These are phyloP conservation scores for Clarias batrachus DNA, from an alignment of 2,113 vertebrate species.

Conservation along the genomic window DNA sequence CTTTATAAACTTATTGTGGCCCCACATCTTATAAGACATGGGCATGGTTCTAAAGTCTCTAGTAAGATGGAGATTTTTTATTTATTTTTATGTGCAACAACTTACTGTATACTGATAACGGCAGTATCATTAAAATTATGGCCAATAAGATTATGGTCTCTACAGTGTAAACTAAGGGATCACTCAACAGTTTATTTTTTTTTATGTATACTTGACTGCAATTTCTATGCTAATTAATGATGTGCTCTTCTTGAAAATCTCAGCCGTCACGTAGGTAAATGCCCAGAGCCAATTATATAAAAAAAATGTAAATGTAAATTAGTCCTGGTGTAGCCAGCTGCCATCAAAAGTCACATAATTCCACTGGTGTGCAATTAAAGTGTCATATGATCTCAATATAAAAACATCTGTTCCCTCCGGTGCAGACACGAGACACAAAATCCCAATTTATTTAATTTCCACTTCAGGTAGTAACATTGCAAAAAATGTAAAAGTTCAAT, in stretches of 20 bases:
- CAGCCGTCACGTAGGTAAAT: not conserved
- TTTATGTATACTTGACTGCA: not conserved
- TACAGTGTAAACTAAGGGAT: not conserved
- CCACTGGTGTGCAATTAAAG: not conserved
- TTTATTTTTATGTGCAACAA: not conserved
- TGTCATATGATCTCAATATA: not conserved
- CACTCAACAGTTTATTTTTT: not conserved
- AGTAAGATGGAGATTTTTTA: not conserved
- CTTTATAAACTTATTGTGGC: too few relatives aligned
- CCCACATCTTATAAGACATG: too few relatives aligned
- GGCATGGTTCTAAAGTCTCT: not conserved
- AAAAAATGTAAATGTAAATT: not conserved
- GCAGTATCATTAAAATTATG: not conserved
- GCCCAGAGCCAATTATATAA: not conserved
- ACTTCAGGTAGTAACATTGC: not conserved
- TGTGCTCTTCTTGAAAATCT: not conserved
- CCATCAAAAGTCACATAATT: not conserved
- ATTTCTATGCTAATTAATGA: not conserved
- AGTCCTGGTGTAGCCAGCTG: not conserved
- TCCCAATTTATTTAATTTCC: not conserved
- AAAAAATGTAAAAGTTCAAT: not conserved
- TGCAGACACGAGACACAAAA: not conserved
- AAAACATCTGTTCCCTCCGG: not conserved
- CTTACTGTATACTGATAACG: not conserved
- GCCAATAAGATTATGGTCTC: not conserved